Evolutionary conservation across 2,113 vertebrate genomes (phyloP).

Genomic region (Eretmochelys imbricata): DNA sequence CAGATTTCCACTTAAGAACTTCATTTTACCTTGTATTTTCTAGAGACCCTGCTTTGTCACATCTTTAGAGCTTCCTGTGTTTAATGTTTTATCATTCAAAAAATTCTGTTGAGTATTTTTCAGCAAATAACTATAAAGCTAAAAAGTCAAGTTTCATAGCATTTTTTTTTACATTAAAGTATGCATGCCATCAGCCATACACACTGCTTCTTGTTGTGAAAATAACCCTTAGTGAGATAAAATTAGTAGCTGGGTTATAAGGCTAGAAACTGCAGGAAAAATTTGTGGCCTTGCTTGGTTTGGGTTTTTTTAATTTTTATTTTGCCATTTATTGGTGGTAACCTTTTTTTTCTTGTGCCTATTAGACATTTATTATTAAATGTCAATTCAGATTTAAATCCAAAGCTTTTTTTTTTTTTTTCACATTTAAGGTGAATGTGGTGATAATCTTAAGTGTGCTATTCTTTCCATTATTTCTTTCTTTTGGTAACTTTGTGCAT

Average conservation of each 20-base stretch:
- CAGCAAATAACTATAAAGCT: background rate
- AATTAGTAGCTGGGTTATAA: background rate
- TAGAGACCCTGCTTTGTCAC: background rate
- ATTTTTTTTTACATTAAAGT: slow-evolving; percentile 26
- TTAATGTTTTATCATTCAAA: background rate
- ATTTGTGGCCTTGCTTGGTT: background rate
- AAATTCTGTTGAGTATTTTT: background rate
- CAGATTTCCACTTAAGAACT: background rate
- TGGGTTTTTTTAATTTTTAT: background rate
- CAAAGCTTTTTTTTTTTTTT: background rate
- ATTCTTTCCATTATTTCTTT: background rate
- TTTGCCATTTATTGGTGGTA: background rate
- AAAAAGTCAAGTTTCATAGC: background rate
- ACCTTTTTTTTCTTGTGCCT: background rate
- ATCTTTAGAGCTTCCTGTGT: rapidly evolving
- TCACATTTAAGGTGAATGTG: background rate
- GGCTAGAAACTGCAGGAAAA: background rate
- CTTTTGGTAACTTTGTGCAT: background rate
- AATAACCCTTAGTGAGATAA: background rate
- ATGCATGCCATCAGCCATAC: background rate
- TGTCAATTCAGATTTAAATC: rapidly evolving
- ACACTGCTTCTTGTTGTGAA: slow-evolving; percentile 51
- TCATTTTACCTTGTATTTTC: background rate
- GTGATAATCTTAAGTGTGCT: background rate
- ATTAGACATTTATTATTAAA: background rate